Percentiles rank a stretch among this genome's conserved stretches.
Conservation (phyloP, 2,797 vertebrate genomes). For the Florisuga fusca region DNA sequence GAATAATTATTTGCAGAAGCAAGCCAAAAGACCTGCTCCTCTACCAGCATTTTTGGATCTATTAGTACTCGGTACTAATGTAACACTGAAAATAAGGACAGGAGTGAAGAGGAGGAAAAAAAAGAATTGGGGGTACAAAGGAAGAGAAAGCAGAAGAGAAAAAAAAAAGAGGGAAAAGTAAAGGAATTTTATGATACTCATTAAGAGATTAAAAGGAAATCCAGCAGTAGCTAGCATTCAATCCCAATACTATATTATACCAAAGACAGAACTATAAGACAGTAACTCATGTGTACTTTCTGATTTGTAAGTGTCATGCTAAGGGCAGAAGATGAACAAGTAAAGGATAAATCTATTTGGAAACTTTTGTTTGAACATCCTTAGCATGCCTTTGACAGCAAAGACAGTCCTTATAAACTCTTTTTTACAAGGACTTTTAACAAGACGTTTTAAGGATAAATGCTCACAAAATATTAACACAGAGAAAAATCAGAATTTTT, state of each 20-base stretch:
- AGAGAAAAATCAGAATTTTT: background rate
- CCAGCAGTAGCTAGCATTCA: constrained; percentile 20
- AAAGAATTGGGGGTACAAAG: background rate
- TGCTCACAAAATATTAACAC: constrained; percentile 8
- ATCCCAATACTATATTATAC: background rate
- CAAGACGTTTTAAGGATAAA: constrained; percentile 43
- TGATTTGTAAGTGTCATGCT: constrained; percentile 55
- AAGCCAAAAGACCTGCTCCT: background rate
- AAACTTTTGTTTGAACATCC: constrained; percentile 61
- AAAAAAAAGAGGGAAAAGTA: background rate
- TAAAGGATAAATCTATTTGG: constrained; percentile 64
- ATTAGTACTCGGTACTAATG: background rate
- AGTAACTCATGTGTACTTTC: constrained; percentile 51
- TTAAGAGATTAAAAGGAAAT: constrained; percentile 37
- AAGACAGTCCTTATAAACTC: constrained; percentile 52
- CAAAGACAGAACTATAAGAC: constrained; percentile 49
- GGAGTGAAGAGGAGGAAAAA: accelerated
- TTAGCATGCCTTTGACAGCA: constrained; percentile 51
- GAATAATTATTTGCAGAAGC: background rate
- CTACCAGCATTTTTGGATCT: background rate
- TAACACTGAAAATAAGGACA: background rate
- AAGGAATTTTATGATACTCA: background rate
- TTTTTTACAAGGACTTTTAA: constrained; percentile 46
- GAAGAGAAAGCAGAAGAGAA: background rate
- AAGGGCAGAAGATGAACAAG: constrained; percentile 60